Conservation (phyloP, 2,888 invertebrate genomes). For the Scaptomyza tumidula region DNA sequence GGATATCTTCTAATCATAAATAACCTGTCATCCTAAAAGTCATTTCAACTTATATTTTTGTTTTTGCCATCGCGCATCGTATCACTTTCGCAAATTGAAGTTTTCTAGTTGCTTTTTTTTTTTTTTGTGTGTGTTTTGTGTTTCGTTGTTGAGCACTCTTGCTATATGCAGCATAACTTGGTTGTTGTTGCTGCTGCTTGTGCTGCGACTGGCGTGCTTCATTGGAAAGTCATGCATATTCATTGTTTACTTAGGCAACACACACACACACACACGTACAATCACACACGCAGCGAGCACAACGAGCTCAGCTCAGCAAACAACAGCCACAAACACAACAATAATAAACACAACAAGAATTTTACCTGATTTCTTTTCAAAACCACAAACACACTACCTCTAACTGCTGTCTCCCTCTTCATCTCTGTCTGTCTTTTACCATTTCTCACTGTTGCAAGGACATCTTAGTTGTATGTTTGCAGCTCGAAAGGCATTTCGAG, state of each 20-base stretch:
- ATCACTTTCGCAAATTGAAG: conserved; percentile 81
- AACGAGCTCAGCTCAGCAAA: conserved; percentile 14
- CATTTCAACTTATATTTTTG: conserved; percentile 12
- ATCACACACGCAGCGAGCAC: conserved; percentile 27
- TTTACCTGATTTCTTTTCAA: conserved; percentile 71
- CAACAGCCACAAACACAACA: conserved; percentile 16
- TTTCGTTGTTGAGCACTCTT: conserved; percentile 16
- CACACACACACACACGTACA: conserved; percentile 38
- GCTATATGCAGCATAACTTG: conserved; percentile 39
- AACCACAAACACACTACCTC: not conserved
- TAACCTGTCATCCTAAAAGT: not conserved
- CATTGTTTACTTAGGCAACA: conserved; percentile 73
- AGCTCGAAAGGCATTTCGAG: not conserved
- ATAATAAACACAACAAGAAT: conserved; percentile 38
- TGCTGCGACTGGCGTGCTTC: conserved; percentile 66
- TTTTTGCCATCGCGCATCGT: conserved; percentile 50
- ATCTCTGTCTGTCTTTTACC: not conserved
- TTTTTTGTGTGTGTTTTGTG: not conserved
- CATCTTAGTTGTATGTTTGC: conserved; percentile 33
- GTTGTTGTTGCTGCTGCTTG: conserved; percentile 40
- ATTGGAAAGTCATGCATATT: conserved; percentile 77
- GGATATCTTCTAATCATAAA: not conserved
- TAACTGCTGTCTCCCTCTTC: not conserved
- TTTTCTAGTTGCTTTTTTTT: conserved; percentile 26
- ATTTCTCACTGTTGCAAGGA: conserved; percentile 20